Evolutionary conservation across 2,888 invertebrate genomes (phyloP), one percentile per base, ranked within the genome.

Genomic region (Synanthedon myopaeformis): DNA sequence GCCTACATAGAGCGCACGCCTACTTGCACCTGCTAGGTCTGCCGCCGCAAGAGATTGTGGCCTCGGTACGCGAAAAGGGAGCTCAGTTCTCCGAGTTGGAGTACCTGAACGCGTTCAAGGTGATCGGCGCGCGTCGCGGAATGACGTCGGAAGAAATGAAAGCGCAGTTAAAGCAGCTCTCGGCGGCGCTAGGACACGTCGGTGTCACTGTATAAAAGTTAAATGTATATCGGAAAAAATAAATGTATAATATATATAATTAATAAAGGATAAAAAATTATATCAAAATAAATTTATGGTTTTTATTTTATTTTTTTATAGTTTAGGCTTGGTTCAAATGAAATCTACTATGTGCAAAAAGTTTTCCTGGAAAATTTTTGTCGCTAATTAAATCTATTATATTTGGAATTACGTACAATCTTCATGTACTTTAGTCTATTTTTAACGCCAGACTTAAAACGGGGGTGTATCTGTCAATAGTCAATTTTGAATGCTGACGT

Each of bases 71-170:
- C 51, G 96, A 97, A 76, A 93, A 94, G 64, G 97, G 97, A 1
- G 92, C 95, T 0, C 93, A 94, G 74, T 97, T 96, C 80, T 93
- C 94, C 0, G 94, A 95, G 75, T 85, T 95, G 66, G 97, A 98
- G 76, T 96, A 97, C 74, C 90, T 93, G 73, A 94, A 95, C 76
- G 93, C 96, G 42, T 90, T 96, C 71, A 93, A 94, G 67, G 89
- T 96, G 61, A 93, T 91, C 70, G 94, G 89, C 67, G 92, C 89
- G 74, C 91, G 88, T 10, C 90, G 89, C 49, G 79, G 81, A 41
- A 79, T 88, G 41, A 82, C 90, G 23, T 74, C 86, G 35, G 84
- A 87, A 51, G 88, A 89, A 51, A 89, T 93, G 66, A 90, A 89
- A 62, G 89, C 90, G 55, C 92, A 94, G 65, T 89, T 96, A 61